Evolutionary conservation across 1,140 invertebrate species (phyloP).

Genomic region (Ceratosolen fusciceps): DNA sequence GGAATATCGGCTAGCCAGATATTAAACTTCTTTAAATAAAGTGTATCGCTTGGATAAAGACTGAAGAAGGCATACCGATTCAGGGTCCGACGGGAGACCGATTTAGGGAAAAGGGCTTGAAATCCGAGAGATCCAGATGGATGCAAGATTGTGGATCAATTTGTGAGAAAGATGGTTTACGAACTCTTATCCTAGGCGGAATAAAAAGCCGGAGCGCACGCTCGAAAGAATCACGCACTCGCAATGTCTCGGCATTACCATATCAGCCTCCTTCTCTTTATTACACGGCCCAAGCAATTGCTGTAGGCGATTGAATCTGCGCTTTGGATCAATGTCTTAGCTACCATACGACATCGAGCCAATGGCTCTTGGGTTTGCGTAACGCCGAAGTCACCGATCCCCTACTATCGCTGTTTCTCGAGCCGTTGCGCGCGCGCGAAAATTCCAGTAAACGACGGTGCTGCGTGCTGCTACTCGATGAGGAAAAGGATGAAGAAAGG

Average conservation of each 20-base stretch:
- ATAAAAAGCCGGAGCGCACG: neutral
- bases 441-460: neutral
- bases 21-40: too few relatives aligned
- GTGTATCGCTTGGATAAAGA: too few relatives aligned
- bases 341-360: constrained; percentile 25
- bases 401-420: constrained; percentile 8
- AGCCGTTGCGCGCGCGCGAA: constrained; percentile 25
- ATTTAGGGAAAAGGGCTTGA: too few relatives aligned
- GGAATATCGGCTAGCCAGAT: too few relatives aligned
- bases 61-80: too few relatives aligned
- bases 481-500: constrained; percentile 15
- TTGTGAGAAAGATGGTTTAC: too few relatives aligned
- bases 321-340: constrained; percentile 48
- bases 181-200: neutral
- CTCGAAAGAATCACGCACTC: neutral
- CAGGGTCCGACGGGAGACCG: too few relatives aligned
- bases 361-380: constrained; percentile 43
- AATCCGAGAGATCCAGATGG: too few relatives aligned
- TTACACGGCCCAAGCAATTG: neutral
- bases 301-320: constrained; percentile 40
- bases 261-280: constrained; percentile 24
- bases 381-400: constrained; percentile 24
- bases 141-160: too few relatives aligned
- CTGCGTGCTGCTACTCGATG: too few relatives aligned
- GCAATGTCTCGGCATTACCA: neutral